phyloP scores from a whole-genome alignment of 2,888 invertebrate species.

The Druceiella hillmani region DNA sequence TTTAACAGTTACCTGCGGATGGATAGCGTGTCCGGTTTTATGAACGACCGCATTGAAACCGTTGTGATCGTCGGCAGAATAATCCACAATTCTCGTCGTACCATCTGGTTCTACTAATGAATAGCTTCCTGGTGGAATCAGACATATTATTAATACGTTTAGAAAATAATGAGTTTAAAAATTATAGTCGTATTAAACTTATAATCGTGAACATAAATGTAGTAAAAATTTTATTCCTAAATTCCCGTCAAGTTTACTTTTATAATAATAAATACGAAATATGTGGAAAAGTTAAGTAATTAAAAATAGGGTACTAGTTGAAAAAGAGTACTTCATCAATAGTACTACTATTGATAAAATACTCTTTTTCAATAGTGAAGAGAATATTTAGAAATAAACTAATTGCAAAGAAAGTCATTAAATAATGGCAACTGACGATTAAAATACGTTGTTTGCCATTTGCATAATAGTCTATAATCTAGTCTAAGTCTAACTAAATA shows the following conservation, averaged over 20 bases:
- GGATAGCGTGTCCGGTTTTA: slow-evolving; percentile 57
- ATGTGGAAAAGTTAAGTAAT: too few species aligned
- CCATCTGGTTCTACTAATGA: slow-evolving; percentile 61
- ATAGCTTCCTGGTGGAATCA: slow-evolving; percentile 52
- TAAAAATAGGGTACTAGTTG: too few species aligned
- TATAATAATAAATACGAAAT: too few species aligned
- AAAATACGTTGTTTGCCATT: background rate
- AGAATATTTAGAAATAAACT: slow-evolving; percentile 5
- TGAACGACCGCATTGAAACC: slow-evolving; percentile 68
- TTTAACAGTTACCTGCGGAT: slow-evolving; percentile 39
- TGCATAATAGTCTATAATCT: too few species aligned
- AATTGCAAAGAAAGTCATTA: background rate
- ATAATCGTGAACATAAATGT: too few species aligned
- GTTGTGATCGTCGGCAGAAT: slow-evolving; percentile 64
- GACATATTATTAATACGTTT: background rate
- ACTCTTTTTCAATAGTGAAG: slow-evolving; percentile 1
- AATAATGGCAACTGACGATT: background rate
- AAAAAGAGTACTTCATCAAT: too few species aligned
- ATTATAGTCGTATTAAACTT: too few species aligned
- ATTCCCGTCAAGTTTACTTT: too few species aligned
- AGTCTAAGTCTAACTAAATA: too few species aligned
- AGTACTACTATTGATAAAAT: too few species aligned
- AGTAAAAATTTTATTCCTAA: too few species aligned
- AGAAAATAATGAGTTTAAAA: too few species aligned
- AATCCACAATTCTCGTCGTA: slow-evolving; percentile 54